These are phyloP conservation scores for Clivina fossor DNA, from an alignment of 2,888 invertebrate species.

Conservation along the genomic window DNA sequence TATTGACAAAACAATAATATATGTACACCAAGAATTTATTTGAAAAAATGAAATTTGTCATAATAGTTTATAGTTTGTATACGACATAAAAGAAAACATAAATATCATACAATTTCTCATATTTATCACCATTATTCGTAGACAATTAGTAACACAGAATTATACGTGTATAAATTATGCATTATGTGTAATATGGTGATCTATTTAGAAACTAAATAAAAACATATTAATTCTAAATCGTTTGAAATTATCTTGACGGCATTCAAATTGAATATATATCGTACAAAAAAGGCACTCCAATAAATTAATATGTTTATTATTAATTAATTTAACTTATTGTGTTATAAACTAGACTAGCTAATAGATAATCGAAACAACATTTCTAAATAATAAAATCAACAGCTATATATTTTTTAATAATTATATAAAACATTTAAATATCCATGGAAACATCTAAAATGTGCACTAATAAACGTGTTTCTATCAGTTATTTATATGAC, in stretches of 20 bases:
- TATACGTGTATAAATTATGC: constrained; percentile 15
- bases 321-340: constrained; percentile 31
- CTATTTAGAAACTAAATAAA: constrained; percentile 5
- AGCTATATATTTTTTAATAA: constrained; percentile 32
- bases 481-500: constrained; percentile 22
- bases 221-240: no score
- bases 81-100: constrained; percentile 16
- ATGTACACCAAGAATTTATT: constrained; percentile 33
- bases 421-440: constrained; percentile 35
- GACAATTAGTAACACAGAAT: constrained; percentile 20
- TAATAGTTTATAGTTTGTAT: constrained; percentile 31
- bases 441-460: constrained; percentile 34
- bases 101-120: constrained; percentile 14
- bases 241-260: constrained; percentile 17
- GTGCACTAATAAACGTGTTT: constrained; percentile 32
- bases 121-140: constrained; percentile 27
- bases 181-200: constrained; percentile 19
- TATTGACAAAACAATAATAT: constrained; percentile 28
- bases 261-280: constrained; percentile 30
- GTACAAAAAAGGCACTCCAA: constrained; percentile 46
- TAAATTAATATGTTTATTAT: constrained; percentile 43
- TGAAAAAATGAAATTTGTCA: constrained; percentile 31
- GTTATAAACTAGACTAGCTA: constrained; percentile 26
- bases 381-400: constrained; percentile 32
- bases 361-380: constrained; percentile 31